A percentile compares a stretch with the other conserved stretches of the same genome.
Evolutionary conservation across 2,113 vertebrate genomes (phyloP).

Genomic region (Martes martes): DNA sequence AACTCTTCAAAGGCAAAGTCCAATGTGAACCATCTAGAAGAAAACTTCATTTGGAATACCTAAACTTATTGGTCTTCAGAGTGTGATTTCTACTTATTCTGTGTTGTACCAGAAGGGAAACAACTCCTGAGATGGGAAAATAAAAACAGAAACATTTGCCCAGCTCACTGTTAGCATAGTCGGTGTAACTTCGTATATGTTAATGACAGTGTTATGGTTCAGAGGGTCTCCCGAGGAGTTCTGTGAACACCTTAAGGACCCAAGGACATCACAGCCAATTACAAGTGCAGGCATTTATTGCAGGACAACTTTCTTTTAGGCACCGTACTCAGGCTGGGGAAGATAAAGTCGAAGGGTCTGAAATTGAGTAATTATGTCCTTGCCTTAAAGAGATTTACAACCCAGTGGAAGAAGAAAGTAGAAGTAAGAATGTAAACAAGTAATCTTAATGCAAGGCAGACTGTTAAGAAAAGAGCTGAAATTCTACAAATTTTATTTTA

Average conservation of each 20-base stretch:
- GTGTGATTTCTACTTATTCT: slow-evolving; percentile 30
- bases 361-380: background rate
- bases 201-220: slow-evolving; percentile 43
- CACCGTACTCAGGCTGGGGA: background rate
- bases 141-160: slow-evolving; percentile 14
- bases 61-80: slow-evolving; percentile 61
- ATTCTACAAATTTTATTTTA: background rate
- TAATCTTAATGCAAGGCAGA: background rate
- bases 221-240: slow-evolving; percentile 19
- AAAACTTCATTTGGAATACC: slow-evolving; percentile 43
- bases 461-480: background rate
- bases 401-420: background rate
- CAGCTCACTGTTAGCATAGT: slow-evolving; percentile 55
- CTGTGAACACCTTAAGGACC: background rate
- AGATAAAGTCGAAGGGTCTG: background rate
- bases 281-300: background rate
- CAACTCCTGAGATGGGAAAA: slow-evolving; percentile 39
- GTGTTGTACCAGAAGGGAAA: slow-evolving; percentile 45
- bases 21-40: background rate
- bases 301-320: background rate
- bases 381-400: background rate
- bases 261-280: background rate
- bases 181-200: slow-evolving; percentile 61
- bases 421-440: background rate
- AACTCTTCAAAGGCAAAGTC: slow-evolving; percentile 66